Evolutionary conservation across 2,113 vertebrate species (phyloP).

Genomic region (Bombycilla garrulus): DNA sequence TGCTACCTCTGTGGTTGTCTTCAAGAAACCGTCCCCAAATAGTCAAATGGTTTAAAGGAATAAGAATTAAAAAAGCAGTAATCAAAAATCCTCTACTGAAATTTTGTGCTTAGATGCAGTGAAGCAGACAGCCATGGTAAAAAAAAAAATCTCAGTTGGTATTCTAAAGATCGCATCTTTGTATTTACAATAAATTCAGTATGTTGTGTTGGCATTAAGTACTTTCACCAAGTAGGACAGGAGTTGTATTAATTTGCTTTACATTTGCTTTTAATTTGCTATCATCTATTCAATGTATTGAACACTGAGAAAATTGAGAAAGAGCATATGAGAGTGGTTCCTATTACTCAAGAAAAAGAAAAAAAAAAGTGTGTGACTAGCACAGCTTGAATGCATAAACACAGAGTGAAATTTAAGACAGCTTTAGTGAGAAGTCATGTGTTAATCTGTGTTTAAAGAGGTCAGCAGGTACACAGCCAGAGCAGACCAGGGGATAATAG

Average conservation of each 20-base stretch:
- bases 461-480: neutral
- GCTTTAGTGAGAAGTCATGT: neutral
- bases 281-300: neutral
- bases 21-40: neutral
- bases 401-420: neutral
- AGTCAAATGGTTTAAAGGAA: neutral
- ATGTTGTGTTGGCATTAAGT: neutral
- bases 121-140: neutral
- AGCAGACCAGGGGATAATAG: neutral
- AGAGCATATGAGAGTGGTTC: neutral
- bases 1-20: neutral
- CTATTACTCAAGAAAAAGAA: neutral
- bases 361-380: neutral
- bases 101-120: neutral
- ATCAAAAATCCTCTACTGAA: neutral
- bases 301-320: neutral
- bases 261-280: neutral
- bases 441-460: neutral
- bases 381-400: neutral
- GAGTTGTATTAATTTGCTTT: neutral
- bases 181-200: neutral
- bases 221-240: neutral
- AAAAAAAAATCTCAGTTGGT: neutral
- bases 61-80: neutral
- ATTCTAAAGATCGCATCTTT: neutral